Evolutionary conservation across 2,113 vertebrate genomes (phyloP).

Genomic region (Orycteropus afer): DNA sequence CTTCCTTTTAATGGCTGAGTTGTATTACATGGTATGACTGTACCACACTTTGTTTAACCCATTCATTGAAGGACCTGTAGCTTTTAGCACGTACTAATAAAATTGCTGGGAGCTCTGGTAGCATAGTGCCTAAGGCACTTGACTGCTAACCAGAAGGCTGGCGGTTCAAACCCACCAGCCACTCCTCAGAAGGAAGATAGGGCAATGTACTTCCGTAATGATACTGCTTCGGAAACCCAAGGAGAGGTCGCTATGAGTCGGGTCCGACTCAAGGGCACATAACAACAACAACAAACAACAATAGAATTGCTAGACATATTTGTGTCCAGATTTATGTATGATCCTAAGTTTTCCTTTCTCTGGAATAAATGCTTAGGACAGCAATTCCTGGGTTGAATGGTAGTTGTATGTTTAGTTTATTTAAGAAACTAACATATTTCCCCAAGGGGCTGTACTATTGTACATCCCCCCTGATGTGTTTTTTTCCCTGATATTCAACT

Average conservation of each 20-base stretch:
- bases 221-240: no score
- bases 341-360: neutral
- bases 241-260: no score
- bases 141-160: no score
- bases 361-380: neutral
- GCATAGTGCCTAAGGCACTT: no score
- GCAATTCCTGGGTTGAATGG: neutral
- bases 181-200: no score
- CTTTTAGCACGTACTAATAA: neutral
- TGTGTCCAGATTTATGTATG: neutral
- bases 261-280: no score
- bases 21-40: neutral
- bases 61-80: neutral
- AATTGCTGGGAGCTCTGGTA: no score
- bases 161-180: no score
- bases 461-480: neutral
- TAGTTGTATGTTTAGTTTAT: neutral
- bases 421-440: constrained; percentile 22
- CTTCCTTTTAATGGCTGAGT: neutral
- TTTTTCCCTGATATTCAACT: neutral
- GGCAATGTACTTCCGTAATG: no score
- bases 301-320: neutral
- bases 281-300: no score
- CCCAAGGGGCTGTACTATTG: neutral
- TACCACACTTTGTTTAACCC: neutral